Evolutionary conservation across 2,797 vertebrate genomes (phyloP).

Genomic region (Lutjanus campechanus): DNA sequence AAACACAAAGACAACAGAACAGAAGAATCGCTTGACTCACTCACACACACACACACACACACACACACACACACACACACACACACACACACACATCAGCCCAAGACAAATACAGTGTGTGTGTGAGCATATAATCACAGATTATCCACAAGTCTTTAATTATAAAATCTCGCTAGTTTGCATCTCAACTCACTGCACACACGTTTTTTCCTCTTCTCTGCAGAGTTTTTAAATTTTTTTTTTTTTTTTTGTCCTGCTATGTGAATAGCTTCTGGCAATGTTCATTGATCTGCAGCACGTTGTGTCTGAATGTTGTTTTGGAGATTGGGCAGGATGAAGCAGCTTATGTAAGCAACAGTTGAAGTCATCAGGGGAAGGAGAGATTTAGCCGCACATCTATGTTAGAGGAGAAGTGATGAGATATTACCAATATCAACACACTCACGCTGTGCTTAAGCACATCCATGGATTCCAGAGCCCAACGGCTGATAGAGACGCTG

Average conservation of each 20-base stretch:
- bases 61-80: constrained; percentile 4
- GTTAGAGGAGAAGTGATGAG: constrained; percentile 58
- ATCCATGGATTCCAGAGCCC: constrained; percentile 56
- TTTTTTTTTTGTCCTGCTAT: constrained; percentile 42
- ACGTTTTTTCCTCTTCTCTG: constrained; percentile 14
- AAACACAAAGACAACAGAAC: constrained; percentile 40
- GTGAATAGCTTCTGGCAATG: constrained; percentile 60
- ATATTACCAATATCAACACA: constrained; percentile 75
- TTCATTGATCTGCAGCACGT: constrained; percentile 63
- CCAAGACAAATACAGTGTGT: constrained; percentile 1
- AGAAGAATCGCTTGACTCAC: constrained; percentile 8
- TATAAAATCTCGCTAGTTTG: constrained; percentile 37
- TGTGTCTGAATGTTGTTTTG: constrained; percentile 70
- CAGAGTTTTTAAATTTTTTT: constrained; percentile 16
- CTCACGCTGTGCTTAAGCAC: constrained; percentile 59
- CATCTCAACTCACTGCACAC: constrained; percentile 36
- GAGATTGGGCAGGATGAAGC: constrained; percentile 73
- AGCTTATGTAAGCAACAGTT: constrained; percentile 72
- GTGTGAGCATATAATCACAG: neutral
- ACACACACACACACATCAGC: neutral
- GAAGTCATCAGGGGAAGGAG: constrained; percentile 66
- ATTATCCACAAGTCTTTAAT: constrained; percentile 36
- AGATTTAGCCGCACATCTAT: constrained; percentile 60
- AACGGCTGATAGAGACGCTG: constrained; percentile 49
- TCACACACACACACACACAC: neutral